phyloP scores from a whole-genome alignment of 2,797 vertebrate species.

The Trachurus trachurus region DNA sequence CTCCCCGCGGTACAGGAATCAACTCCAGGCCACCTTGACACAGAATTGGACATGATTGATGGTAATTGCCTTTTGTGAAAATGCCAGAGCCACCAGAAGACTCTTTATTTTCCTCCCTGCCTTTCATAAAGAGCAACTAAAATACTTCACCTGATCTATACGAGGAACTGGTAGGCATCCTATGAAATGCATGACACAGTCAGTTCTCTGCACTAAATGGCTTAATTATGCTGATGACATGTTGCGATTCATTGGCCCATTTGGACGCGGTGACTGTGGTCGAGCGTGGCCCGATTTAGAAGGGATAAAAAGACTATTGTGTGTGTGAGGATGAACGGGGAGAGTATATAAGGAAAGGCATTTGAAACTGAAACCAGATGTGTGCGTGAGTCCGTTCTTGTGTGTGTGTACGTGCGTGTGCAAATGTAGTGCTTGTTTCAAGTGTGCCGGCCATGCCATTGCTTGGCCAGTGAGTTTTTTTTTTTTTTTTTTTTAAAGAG shows the following conservation, averaged over 20 bases:
- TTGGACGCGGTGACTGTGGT: conserved; percentile 63
- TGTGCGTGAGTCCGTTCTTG: conserved; percentile 58
- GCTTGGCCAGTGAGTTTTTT: conserved; percentile 55
- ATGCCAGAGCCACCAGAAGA: conserved; percentile 67
- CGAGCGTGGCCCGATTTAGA: conserved; percentile 59
- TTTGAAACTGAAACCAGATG: conserved; percentile 86
- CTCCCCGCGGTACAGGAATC: conserved; percentile 68
- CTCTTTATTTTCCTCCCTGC: conserved; percentile 59
- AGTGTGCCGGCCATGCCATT: conserved; percentile 46
- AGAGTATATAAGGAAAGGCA: conserved; percentile 78
- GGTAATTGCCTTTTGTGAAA: conserved; percentile 82
- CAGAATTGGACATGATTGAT: conserved; percentile 82
- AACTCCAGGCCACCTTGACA: conserved; percentile 83
- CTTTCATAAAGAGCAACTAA: conserved; percentile 58
- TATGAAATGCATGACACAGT: conserved; percentile 58
- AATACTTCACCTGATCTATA: conserved; percentile 63
- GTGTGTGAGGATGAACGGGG: conserved; percentile 74
- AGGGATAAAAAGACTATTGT: conserved; percentile 83
- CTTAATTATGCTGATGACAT: conserved; percentile 79
- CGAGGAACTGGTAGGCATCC: conserved; percentile 33
- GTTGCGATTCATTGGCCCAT: conserved; percentile 69
- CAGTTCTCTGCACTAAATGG: conserved; percentile 52
- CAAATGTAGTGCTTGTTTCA: conserved; percentile 49
- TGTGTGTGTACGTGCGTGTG: conserved; percentile 27
- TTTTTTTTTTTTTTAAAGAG: conserved; percentile 45